phyloP scores from a whole-genome alignment of 2,797 vertebrate genomes.

The Dicrostonyx torquatus region DNA sequence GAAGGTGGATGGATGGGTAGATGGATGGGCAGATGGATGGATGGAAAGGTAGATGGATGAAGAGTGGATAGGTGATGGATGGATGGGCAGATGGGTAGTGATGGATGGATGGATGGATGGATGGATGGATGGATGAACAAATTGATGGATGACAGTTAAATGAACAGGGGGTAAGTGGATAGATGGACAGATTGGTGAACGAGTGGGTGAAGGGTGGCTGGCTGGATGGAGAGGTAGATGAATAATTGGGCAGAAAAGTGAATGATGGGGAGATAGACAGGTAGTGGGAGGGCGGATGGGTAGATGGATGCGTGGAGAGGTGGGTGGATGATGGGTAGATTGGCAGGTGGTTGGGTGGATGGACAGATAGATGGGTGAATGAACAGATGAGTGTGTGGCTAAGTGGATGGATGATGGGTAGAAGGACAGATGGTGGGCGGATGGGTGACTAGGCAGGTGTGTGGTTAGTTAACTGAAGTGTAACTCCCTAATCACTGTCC shows the following conservation, averaged over 20 bases:
- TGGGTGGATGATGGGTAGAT: too few species aligned
- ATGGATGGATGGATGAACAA: not conserved
- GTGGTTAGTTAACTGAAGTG: not conserved
- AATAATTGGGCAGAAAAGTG: not conserved
- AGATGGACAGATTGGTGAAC: not conserved
- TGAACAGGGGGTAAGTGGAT: not conserved
- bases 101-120: too few species aligned
- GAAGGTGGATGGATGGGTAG: too few species aligned
- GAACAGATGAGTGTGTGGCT: not conserved
- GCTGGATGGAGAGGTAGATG: fast-evolving
- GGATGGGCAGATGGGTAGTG: not conserved
- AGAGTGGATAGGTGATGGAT: too few species aligned
- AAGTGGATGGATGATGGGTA: not conserved
- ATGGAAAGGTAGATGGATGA: too few species aligned
- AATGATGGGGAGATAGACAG: too few species aligned
- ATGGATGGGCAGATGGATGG: not conserved
- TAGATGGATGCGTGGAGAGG: not conserved
- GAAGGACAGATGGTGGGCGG: not conserved
- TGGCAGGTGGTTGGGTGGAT: not conserved
- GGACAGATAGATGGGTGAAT: not conserved
- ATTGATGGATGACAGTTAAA: not conserved
- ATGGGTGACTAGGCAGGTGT: not conserved
- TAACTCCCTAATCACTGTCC: too few species aligned
- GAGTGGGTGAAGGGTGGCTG: not conserved
- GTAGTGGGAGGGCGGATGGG: too few species aligned